phyloP scores from a whole-genome alignment of 2,113 vertebrate genomes.

The Vulpes ferrilata region DNA sequence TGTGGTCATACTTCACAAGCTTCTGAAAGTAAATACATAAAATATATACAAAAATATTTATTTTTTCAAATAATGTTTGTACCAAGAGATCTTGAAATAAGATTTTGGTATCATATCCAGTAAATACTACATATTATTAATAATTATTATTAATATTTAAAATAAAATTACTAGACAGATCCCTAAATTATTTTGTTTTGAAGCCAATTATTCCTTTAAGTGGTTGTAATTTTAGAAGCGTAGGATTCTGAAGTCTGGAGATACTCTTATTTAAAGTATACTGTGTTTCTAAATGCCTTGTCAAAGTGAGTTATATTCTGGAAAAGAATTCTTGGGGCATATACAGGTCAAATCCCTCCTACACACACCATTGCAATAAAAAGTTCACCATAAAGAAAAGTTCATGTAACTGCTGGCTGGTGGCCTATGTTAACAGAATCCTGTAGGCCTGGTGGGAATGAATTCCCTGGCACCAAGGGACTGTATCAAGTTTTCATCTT shows the following conservation, averaged over 20 bases:
- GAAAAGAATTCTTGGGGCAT: conserved; percentile 61
- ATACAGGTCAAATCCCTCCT: conserved; percentile 42
- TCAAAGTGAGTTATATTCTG: conserved; percentile 66
- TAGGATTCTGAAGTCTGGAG: background rate
- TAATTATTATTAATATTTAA: background rate
- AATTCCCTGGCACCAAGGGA: background rate
- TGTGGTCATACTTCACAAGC: background rate
- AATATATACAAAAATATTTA: background rate
- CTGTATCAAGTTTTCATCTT: background rate
- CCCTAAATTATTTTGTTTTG: background rate
- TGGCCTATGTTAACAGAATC: background rate
- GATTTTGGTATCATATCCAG: background rate
- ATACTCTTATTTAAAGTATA: conserved; percentile 27
- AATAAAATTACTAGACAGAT: background rate
- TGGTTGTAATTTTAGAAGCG: background rate
- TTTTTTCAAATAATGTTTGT: background rate
- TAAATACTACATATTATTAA: background rate
- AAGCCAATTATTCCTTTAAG: background rate
- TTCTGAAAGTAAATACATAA: background rate
- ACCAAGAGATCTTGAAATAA: background rate
- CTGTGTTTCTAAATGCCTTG: conserved; percentile 56
- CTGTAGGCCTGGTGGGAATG: background rate
- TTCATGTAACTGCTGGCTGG: background rate
- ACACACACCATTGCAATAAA: conserved; percentile 30
- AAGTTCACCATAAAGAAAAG: conserved; percentile 50